These are phyloP conservation scores for Talpa occidentalis DNA, from an alignment of 2,113 vertebrate species.

Conservation along the genomic window DNA sequence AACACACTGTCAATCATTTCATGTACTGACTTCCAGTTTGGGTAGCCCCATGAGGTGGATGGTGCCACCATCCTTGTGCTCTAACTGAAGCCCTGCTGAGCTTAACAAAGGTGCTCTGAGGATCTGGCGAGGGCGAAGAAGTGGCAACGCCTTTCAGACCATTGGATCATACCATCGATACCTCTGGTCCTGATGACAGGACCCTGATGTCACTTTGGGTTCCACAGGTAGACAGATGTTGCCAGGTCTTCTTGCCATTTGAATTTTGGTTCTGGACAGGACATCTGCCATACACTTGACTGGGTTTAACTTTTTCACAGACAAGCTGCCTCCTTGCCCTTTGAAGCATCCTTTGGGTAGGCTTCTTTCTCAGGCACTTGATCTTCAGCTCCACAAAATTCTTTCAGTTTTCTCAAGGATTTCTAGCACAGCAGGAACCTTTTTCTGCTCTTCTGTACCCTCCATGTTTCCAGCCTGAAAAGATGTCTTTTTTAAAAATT, in stretches of 20 bases:
- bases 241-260: background rate
- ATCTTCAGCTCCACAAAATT: background rate
- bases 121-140: background rate
- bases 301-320: too few species aligned
- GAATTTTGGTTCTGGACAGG: background rate
- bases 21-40: background rate
- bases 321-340: background rate
- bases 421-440: background rate
- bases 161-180: background rate
- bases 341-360: background rate
- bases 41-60: too few species aligned
- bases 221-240: background rate
- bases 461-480: background rate
- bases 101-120: background rate
- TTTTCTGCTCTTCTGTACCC: background rate
- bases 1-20: background rate
- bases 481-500: background rate
- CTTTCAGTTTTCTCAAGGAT: background rate
- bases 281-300: too few species aligned
- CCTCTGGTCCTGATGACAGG: background rate
- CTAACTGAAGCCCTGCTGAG: background rate
- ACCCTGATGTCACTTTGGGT: background rate
- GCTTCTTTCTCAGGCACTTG: background rate
- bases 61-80: background rate
- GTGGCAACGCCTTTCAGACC: background rate